Base-by-base conservation (phyloP, 2,888 invertebrate species). In the Hypsopygia costalis region DNA sequence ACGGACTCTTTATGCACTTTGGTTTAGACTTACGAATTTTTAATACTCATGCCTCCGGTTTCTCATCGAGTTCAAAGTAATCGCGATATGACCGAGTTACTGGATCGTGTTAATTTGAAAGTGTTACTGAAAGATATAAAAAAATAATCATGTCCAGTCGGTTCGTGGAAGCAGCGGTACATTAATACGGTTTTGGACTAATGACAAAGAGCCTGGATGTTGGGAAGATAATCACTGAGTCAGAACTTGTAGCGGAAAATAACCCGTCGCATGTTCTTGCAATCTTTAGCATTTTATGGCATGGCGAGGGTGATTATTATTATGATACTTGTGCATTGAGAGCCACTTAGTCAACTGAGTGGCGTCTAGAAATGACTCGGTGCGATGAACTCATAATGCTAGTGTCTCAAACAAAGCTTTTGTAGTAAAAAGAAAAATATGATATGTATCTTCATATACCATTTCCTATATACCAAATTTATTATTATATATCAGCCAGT, bases 121-220 rank as follows among this genome's bases (percentile, higher is more conserved):
- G 56, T 58, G 55, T 58, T 59, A 49, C 54, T 50, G 47, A 63
- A 58, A 63, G 52, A 64, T 67, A 68, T 69, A 71, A 68, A 59
- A 61, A 52, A 59, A 52, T 50, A 68, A 68, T 68, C 59, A 61
- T 63, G 65, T 63, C 53, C 57, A 57, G 47, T 43, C 51, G 55
- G 51, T 75, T 72, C 68, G 61, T 52, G 58, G 72, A 74, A 77
- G 64, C 66, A 73, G 60, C 72, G 69, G 72, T 51, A 64, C 52
- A 32, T 52, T 53, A 53, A 52, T 69, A 63, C 65, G 57, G 72
- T 69, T 32, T 16, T 16, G 16, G 32, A 9, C 8, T 32, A 12
- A 16, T 16, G 12, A 20, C 32, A n/a, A 16, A 32, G 32, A 30
- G 30, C 7, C n/a, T 12, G 6, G 32, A 16, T n/a, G n/a, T 16